A percentile compares a stretch with the other conserved stretches of the same genome.
Conservation (phyloP, 2,888 invertebrate species). For the Ectemnius continuus region DNA sequence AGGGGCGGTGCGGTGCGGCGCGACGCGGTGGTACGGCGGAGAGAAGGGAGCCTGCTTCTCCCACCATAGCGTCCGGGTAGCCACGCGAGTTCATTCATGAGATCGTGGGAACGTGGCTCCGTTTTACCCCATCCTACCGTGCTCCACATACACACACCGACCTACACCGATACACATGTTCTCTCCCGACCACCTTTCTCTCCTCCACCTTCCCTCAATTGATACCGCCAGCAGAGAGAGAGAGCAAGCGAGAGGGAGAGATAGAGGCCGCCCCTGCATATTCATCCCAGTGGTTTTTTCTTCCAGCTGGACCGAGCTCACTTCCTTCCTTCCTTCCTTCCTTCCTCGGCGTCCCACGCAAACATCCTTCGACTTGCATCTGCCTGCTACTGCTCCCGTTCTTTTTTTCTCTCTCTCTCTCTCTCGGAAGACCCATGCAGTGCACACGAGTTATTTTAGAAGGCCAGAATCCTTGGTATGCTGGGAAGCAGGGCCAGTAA, state of each 20-base stretch:
- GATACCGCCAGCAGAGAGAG: neutral
- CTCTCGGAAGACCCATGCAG: neutral
- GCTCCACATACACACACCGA: conserved; percentile 26
- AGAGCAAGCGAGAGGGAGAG: neutral
- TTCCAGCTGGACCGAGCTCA: neutral
- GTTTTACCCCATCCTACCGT: conserved; percentile 78
- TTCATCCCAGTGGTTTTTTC: neutral
- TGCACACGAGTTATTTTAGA: too few species aligned
- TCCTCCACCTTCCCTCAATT: neutral
- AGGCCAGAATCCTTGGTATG: too few species aligned
- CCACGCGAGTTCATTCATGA: conserved; percentile 78
- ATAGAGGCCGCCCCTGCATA: too few species aligned
- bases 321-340: conserved; percentile 8
- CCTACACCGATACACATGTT: neutral
- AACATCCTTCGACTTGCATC: neutral
- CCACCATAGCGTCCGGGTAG: conserved; percentile 66
- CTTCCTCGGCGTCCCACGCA: neutral
- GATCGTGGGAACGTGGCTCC: conserved; percentile 77
- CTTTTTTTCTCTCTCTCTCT: conserved; percentile 26
- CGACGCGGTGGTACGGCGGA: conserved; percentile 30
- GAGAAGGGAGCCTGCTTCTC: conserved; percentile 51
- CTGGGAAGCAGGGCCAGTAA: too few species aligned
- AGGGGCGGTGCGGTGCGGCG: conserved; percentile 16
- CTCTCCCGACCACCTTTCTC: conserved; percentile 11
- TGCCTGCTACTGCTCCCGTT: conserved; percentile 20